Evolutionary conservation across 2,113 vertebrate species (phyloP), one percentile per base, ranked within the genome.

Genomic region (Menura novaehollandiae): DNA sequence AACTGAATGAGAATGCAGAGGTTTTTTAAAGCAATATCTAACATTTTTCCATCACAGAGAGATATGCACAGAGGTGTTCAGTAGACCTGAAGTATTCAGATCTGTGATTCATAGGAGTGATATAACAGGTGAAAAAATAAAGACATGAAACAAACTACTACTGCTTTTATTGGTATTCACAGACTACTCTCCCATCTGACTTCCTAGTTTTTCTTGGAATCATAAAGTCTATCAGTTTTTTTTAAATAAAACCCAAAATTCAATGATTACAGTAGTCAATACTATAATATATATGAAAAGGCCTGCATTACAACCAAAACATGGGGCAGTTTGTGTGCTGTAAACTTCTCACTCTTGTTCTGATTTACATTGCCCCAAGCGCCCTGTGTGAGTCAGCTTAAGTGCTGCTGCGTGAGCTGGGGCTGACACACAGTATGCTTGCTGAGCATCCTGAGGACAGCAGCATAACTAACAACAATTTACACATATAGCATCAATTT

Each of bases 391-490:
- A 16, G 13, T 27, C 79, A 52, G 41, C 9, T 49, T 35, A 17
- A 75, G 28, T 6, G 58, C 41, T 41, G 15, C 19, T 32, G 20
- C 21, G 41, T 21, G 53, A 90, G 43, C 16, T 59, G 41, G 16
- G n/a, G 39, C 77, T 89, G 35, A 22, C 16, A 8, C 51, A 49
- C 9, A 8, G 3, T 23, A 44, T 7, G 7, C 33, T 55, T 58
- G 60, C 82, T 9, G 52, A 94, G n/a, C 20, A 43, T 56, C 68
- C 56, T 15, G n/a, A 89, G 27, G 44, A 84, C 55, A 77, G 46
- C 2, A 1, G 41, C 5, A 5, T 14, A 90, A 58, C 35, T 37
- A 86, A 37, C 0, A 0, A 53, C 22, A 35, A 60, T 49, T 80
- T 62, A 60, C 27, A 68, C 4, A 27, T 20, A 53, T 1, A 28